phyloP scores from a whole-genome alignment of 2,888 invertebrate species.

The Sarcophaga caerulescens region DNA sequence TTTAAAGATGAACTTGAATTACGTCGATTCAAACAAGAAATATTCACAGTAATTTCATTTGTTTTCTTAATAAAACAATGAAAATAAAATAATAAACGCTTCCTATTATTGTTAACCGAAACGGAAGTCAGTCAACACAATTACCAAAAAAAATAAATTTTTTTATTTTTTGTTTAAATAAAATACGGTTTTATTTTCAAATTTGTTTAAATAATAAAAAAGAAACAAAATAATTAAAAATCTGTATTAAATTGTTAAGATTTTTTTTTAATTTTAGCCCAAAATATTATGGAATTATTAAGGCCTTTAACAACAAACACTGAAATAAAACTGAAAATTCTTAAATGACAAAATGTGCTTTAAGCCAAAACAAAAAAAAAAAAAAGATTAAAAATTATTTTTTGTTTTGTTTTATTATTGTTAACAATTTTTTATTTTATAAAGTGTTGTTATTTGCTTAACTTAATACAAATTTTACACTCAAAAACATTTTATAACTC shows the following conservation, averaged over 20 bases:
- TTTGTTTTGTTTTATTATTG: constrained; percentile 19
- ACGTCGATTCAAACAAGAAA: neutral
- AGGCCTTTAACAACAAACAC: constrained; percentile 51
- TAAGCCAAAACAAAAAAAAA: constrained; percentile 47
- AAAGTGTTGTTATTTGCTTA: constrained; percentile 49
- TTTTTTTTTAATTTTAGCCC: constrained; percentile 19
- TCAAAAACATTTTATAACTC: too few relatives aligned
- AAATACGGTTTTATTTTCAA: neutral
- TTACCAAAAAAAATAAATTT: neutral
- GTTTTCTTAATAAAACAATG: neutral
- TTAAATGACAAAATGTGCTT: constrained; percentile 51
- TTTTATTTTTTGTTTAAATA: neutral
- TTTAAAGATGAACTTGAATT: neutral
- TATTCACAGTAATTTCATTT: too few relatives aligned
- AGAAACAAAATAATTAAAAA: constrained; percentile 4
- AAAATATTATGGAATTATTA: constrained; percentile 11
- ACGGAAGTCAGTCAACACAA: neutral
- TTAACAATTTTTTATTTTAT: constrained; percentile 43
- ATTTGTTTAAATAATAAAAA: neutral
- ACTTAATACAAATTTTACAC: constrained; percentile 33
- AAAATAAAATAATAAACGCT: constrained; percentile 17
- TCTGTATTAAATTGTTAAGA: neutral
- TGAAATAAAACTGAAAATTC: constrained; percentile 53
- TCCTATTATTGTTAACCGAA: neutral
- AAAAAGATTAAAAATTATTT: constrained; percentile 30